Percentiles rank a stretch among this genome's conserved stretches.
phyloP scores from a whole-genome alignment of 2,113 vertebrate species.

The Apodemus sylvaticus region DNA sequence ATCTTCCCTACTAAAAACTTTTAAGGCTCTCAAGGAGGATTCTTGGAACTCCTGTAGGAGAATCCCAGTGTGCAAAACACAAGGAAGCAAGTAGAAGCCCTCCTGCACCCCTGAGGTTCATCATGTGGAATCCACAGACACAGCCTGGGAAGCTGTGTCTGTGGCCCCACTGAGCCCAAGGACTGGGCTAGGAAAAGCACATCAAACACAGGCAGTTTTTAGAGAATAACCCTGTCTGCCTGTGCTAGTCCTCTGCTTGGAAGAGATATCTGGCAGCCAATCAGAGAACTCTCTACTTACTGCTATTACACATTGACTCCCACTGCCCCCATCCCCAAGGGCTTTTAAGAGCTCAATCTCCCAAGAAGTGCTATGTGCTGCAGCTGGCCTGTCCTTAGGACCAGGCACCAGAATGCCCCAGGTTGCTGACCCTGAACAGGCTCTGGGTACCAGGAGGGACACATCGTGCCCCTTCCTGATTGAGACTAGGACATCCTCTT shows the following conservation, averaged over 20 bases:
- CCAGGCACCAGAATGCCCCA: neutral
- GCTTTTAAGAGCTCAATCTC: neutral
- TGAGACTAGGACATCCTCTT: neutral
- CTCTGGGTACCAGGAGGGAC: neutral
- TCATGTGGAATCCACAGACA: neutral
- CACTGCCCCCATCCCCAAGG: neutral
- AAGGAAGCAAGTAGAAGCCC: neutral
- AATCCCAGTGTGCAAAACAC: rapidly evolving
- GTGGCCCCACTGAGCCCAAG: neutral
- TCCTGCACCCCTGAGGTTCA: neutral
- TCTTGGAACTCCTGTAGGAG: neutral
- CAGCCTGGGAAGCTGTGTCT: neutral
- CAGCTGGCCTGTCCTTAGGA: rapidly evolving
- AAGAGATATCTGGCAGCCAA: neutral
- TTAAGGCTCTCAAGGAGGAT: neutral
- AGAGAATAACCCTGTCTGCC: neutral
- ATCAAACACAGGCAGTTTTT: neutral
- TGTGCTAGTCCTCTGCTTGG: neutral
- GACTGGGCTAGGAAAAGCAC: neutral
- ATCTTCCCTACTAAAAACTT: neutral
- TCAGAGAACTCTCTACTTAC: neutral
- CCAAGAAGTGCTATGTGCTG: neutral
- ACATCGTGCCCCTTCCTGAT: neutral
- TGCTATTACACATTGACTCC: neutral
- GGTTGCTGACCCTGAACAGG: neutral